Base-by-base conservation (phyloP, 2,888 invertebrate species). In the Polymixis lichenea region DNA sequence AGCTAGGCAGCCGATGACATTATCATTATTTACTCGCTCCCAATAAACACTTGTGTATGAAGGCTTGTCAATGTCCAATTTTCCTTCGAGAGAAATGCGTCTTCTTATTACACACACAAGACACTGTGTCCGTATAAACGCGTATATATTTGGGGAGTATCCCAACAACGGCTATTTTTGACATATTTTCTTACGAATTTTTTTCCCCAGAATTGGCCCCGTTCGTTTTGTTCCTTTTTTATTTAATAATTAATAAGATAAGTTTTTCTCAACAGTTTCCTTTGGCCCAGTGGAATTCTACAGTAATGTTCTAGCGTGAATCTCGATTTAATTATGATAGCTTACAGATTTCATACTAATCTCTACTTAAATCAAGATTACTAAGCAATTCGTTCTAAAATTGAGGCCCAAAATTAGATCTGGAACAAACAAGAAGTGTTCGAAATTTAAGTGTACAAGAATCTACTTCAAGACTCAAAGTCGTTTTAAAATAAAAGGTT, bases 31-130 rank as follows among this genome's bases (percentile, higher is more conserved):
- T 46, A 58, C 46, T 70, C 51, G 17, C 43, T 32, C n/a, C 17
- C 28, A n/a, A n/a, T n/a, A n/a, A n/a, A n/a, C n/a, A n/a, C 22
- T 38, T 64, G 58, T 67, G 1, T 49, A 49, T 79, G 53, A 74
- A 58, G 49, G 64, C 64, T 68, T 68, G 79, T 80, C 64, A 43
- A 28, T 64, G 62, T 80, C 46, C 61, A 72, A 78, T 75, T 75
- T 55, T 58, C 55, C 15, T 60, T 49, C 43, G 7, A 43, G n/a
- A 49, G 55, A 58, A 68, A 64, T n/a, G 6, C 38, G 46, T 78
- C 28, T 61, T 56, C 58, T 28, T 17, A 43, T 32, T n/a, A 69
- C 25, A 65, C n/a, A 72, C 19, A 28, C 46, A 53, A 28, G 11
- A 32, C 19, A 25, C 17, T 13, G 15, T 17, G 17, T 51, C 5